Base-by-base conservation (phyloP, 1,140 invertebrate genomes). In the Aphelinus atriplicis region DNA sequence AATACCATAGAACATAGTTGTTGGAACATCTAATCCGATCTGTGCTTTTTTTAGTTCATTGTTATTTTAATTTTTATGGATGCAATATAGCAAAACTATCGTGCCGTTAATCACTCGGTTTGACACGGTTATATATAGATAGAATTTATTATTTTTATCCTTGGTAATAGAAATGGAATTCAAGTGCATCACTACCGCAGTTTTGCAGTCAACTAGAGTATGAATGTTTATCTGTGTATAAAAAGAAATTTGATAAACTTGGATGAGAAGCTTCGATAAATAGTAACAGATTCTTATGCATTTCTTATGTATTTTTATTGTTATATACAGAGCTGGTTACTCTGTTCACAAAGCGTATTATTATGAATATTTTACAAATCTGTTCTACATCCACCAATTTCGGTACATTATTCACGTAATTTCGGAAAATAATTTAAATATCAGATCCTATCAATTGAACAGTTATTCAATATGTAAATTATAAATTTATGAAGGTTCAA, bases 1-100 rank as follows among this genome's bases (percentile, higher is more conserved):
- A 75, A 75, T 64, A 75, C 2, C 2, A 7, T 74, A 74, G 47
- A 55, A 58, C 63, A 63, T 63, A 48, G 62, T 66, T 68, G 5
- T 74, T 73, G 66, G 2, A 58, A 67, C 53, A 50, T n/a, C 53
- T 55, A 62, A 57, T 74, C 58, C 7, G 62, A 26, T 67, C 4
- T 48, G 45, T 74, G 68, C n/a, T 48, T 7, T 60, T 63, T 57
- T 61, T 43, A 43, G 4, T 71, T 63, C 7, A 0, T 72, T 48
- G 50, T 26, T 58, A n/a, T 66, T 65, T 63, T 26, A 5, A 43
- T 64, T 46, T 72, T 55, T 56, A 26, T 26, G 26, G 26, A 26
- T 26, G 26, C 26, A 0, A 26, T 26, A 26, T 26, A 26, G 26
- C 26, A 26, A 26, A 26, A 26, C 26, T 26, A 26, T 26, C 26